Evolutionary conservation across 2,797 vertebrate species (phyloP).

Genomic region (Lagorchestes hirsutus): DNA sequence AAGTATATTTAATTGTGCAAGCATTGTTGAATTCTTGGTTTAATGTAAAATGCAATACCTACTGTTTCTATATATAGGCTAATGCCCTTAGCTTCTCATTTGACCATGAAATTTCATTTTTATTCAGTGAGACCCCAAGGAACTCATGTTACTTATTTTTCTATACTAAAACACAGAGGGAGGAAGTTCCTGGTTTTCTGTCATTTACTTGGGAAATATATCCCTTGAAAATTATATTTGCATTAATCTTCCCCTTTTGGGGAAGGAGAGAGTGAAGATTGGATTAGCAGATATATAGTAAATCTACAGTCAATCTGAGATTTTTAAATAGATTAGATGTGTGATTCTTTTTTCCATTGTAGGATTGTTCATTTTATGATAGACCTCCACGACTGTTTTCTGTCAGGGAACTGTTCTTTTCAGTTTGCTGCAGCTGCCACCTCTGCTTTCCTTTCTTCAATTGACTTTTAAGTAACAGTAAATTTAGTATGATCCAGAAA

Average conservation of each 20-base stretch:
- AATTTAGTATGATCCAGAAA: background rate
- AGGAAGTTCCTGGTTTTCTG: conserved; percentile 66
- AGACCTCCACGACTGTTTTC: background rate
- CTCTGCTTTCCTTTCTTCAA: background rate
- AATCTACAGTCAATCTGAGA: background rate
- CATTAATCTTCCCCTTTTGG: conserved; percentile 50
- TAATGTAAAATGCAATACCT: conserved; percentile 49
- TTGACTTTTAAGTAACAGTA: conserved; percentile 32
- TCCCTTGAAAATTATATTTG: conserved; percentile 3
- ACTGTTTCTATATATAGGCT: background rate
- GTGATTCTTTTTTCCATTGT: background rate
- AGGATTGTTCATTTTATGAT: conserved; percentile 24
- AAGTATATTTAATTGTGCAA: conserved; percentile 68
- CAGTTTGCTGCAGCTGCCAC: background rate
- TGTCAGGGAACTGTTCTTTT: conserved; percentile 35
- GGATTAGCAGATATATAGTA: background rate
- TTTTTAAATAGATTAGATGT: conserved; percentile 34
- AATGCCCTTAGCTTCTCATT: conserved; percentile 47
- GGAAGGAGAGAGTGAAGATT: background rate
- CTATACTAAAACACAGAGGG: conserved; percentile 27
- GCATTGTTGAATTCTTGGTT: conserved; percentile 74
- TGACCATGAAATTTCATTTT: conserved; percentile 43
- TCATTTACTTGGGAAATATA: conserved; percentile 61
- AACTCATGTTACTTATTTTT: conserved; percentile 35
- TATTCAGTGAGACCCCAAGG: background rate